Base-by-base conservation (phyloP, 2,113 vertebrate species). In the Eclectus roratus region DNA sequence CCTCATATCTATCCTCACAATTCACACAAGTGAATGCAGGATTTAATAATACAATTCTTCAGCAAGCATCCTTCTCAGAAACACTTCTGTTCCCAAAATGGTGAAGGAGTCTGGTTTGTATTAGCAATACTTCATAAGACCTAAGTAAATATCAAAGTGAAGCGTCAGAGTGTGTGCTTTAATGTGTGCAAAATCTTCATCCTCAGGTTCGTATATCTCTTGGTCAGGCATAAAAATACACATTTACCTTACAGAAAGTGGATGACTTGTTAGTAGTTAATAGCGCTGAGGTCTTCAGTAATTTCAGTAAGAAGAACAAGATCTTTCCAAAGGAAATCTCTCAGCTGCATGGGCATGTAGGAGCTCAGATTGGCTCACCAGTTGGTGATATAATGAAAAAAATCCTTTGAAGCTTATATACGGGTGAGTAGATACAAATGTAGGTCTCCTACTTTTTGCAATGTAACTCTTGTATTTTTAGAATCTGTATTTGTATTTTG, bases 41-140 rank as follows among this genome's bases (percentile, higher is more conserved):
- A 69, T 89, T 94, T 96, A 91, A 58, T 91, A 55, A 60, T 35
- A 25, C 16, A 58, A 6, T n/a, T 89, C 27, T 83, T 78, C 52
- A 64, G 28, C 25, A 88, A 89, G 9, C 15, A 58, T n/a, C 33
- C 18, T 81, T 41, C 65, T 71, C 37, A 78, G 39, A 74, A 93
- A 88, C 23, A 17, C 11, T 49, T 63, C 28, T 52, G 49, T 80
- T 88, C 56, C 65, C 56, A 23, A 39, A 89, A 88, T 64, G 63
- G 11, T 27, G 84, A 10, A 24, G 29, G 58, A 60, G 8, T 53
- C 74, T 87, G 56, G 33, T 61, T 95, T 91, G 39, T 68, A 20
- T 53, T 64, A 80, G 37, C 43, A 64, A 18, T 53, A 64, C 13
- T 81, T 87, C 28, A 2, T 33, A 31, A 63, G 28, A 78, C 24